These are phyloP conservation scores for Cordilura impudica DNA, from an alignment of 2,888 invertebrate species.

Conservation along the genomic window DNA sequence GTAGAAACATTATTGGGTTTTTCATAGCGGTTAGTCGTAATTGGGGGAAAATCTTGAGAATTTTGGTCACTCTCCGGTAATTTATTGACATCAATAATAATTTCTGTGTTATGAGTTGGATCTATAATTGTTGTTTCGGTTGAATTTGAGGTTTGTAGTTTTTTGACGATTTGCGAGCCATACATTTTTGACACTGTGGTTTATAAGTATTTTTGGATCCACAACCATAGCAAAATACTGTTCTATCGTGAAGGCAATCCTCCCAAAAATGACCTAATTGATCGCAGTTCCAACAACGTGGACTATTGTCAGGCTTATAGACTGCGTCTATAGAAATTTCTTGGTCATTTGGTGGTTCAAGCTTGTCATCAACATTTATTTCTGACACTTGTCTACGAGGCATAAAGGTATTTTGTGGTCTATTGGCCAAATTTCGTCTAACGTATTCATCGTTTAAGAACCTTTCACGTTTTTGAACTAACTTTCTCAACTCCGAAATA, in stretches of 20 bases:
- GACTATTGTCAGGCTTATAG: not conserved
- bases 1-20: too few relatives aligned
- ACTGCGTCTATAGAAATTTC: not conserved
- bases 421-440: not conserved
- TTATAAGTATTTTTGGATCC: constrained; percentile 2
- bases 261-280: constrained; percentile 5
- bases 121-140: too few relatives aligned
- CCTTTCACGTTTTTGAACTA: constrained; percentile 1
- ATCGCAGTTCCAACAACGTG: constrained; percentile 24
- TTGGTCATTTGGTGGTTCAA: not conserved
- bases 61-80: too few relatives aligned
- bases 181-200: constrained; percentile 23
- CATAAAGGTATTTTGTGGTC: not conserved
- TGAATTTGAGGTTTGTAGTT: constrained; percentile 1
- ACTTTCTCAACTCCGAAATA: constrained; percentile 3
- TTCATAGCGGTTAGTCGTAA: too few relatives aligned
- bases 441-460: constrained; percentile 3
- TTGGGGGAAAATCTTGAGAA: too few relatives aligned
- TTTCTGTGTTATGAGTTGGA: too few relatives aligned
- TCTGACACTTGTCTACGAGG: constrained; percentile 3
- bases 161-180: not conserved
- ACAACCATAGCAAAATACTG: constrained; percentile 27
- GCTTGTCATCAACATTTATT: not conserved
- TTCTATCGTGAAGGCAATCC: constrained; percentile 8
- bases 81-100: too few relatives aligned